phyloP scores from a whole-genome alignment of 1,140 invertebrate genomes.

The Formica selysi region DNA sequence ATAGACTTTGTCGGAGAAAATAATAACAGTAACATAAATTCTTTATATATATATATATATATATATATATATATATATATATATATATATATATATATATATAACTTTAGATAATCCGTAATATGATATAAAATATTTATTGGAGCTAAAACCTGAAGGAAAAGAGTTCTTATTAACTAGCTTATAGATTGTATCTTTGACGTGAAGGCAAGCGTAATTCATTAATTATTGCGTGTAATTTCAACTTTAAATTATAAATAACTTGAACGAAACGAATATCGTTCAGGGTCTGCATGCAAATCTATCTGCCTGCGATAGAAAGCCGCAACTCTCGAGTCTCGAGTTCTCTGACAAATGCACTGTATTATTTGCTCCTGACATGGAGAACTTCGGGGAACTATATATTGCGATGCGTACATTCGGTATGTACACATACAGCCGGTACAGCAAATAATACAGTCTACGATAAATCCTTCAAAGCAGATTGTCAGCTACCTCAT shows the following conservation, averaged over 20 bases:
- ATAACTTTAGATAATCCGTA: not conserved
- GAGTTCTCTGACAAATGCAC: conserved; percentile 37
- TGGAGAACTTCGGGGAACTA: conserved; percentile 12
- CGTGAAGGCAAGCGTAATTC: not conserved
- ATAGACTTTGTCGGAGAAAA: not conserved
- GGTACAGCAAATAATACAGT: conserved; percentile 31
- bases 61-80: not conserved
- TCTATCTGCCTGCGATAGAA: not conserved
- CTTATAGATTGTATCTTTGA: not conserved
- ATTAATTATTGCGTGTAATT: conserved; percentile 40
- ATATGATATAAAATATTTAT: not conserved
- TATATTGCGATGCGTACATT: conserved; percentile 2
- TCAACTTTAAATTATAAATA: not conserved
- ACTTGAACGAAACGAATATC: not conserved
- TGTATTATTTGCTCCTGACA: conserved; percentile 52
- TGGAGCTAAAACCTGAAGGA: not conserved
- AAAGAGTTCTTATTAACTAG: conserved; percentile 18
- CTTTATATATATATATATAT: not conserved
- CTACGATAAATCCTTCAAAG: conserved; percentile 35
- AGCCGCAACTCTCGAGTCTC: conserved; percentile 20
- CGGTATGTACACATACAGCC: not conserved
- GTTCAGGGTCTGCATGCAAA: not conserved
- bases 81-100: not conserved
- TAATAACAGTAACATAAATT: not conserved
- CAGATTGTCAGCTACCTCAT: not conserved